phyloP scores from a whole-genome alignment of 30 jellyfish, hydroid and myxozoan species.

The Aurelia aurita complex sp. Pacific region DNA sequence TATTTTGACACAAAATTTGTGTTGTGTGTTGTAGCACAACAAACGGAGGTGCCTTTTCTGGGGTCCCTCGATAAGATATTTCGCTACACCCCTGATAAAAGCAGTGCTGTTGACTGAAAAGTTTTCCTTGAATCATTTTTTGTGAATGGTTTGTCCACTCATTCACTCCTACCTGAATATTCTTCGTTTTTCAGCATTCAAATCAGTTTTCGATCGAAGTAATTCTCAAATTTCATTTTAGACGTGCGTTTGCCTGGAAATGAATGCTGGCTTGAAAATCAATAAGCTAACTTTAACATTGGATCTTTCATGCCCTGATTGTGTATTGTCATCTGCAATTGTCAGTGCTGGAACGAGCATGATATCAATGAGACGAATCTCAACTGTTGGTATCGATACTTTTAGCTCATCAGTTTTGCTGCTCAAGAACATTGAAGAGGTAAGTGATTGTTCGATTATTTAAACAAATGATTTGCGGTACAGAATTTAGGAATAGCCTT shows the following conservation, averaged over 20 bases:
- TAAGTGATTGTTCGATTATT: not conserved
- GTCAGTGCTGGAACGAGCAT: constrained; percentile 67
- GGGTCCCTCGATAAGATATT: too few relatives aligned
- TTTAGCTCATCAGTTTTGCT: constrained; percentile 2
- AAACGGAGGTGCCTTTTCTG: too few relatives aligned
- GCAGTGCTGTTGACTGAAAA: too few relatives aligned
- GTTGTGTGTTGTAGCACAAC: too few relatives aligned
- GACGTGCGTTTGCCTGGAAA: constrained; percentile 58
- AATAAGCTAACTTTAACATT: constrained; percentile 22
- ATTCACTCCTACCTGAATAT: too few relatives aligned
- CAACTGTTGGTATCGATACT: constrained; percentile 33
- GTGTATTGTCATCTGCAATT: constrained; percentile 44
- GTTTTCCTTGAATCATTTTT: too few relatives aligned
- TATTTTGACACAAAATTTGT: too few relatives aligned
- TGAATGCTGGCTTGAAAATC: constrained; percentile 53
- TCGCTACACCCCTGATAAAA: too few relatives aligned
- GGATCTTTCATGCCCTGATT: constrained; percentile 55
- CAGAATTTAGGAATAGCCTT: too few relatives aligned
- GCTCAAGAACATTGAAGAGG: constrained; percentile 54
- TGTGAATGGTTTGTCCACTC: too few relatives aligned
- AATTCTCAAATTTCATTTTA: constrained; percentile 7
- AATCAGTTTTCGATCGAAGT: not conserved
- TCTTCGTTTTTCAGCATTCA: too few relatives aligned
- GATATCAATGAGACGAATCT: constrained; percentile 39
- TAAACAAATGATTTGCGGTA: too few relatives aligned